Evolutionary conservation across 2,888 invertebrate species (phyloP).

Genomic region (Luffia ferchaultella): DNA sequence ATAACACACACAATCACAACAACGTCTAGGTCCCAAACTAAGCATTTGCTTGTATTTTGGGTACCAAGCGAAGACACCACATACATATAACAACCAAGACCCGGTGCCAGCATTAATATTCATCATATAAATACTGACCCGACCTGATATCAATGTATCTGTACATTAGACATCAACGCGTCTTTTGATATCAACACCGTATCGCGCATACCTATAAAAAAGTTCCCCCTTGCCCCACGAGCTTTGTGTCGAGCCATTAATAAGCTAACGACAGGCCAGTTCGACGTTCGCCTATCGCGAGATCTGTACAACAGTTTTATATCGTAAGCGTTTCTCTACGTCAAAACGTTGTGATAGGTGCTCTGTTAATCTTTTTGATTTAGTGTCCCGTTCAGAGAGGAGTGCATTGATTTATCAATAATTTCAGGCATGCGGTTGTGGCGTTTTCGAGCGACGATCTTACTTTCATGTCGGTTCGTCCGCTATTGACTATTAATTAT

Average conservation of each 20-base stretch:
- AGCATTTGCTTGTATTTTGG: too few species aligned
- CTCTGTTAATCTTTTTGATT: constrained; percentile 49
- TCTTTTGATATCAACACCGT: background rate
- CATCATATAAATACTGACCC: too few species aligned
- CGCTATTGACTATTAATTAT: constrained; percentile 59
- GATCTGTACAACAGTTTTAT: constrained; percentile 58
- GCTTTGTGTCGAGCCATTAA: constrained; percentile 31
- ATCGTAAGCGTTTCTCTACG: constrained; percentile 50
- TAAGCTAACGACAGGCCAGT: constrained; percentile 58
- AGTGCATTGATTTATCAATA: constrained; percentile 64
- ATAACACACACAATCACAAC: too few species aligned
- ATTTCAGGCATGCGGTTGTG: constrained; percentile 51
- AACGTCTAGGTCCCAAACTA: too few species aligned
- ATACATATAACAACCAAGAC: too few species aligned
- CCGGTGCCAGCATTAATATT: too few species aligned
- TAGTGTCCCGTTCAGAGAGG: constrained; percentile 47
- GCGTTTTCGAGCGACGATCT: constrained; percentile 57
- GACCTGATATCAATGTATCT: background rate
- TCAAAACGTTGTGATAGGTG: constrained; percentile 58
- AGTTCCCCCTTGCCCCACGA: background rate
- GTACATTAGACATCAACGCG: background rate
- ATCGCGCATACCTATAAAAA: background rate
- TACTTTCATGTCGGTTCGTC: constrained; percentile 57
- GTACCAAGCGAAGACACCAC: too few species aligned
- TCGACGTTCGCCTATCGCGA: constrained; percentile 60